Evolutionary conservation across 2,888 invertebrate genomes (phyloP).

Genomic region (Cataglyphis livida): DNA sequence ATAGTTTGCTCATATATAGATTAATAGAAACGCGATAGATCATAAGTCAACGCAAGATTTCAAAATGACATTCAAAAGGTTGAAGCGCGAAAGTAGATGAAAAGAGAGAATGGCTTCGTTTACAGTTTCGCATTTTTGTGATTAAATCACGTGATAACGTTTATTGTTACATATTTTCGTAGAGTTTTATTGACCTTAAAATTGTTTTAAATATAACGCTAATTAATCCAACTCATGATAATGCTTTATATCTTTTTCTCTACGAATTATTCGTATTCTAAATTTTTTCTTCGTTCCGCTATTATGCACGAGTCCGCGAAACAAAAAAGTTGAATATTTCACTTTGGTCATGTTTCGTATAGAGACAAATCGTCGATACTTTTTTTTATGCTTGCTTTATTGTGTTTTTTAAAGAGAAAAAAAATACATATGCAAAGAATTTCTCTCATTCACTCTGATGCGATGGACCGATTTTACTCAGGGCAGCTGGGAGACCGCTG

Average conservation of each 20-base stretch:
- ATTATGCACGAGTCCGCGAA: background rate
- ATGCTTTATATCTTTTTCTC: constrained; percentile 46
- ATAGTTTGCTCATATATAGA: constrained; percentile 79
- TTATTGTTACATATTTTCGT: constrained; percentile 75
- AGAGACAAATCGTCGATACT: background rate
- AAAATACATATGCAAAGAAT: background rate
- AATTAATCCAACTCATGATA: constrained; percentile 64
- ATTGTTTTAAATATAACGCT: constrained; percentile 62
- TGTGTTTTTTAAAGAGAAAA: background rate
- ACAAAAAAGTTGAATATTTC: background rate
- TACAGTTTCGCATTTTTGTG: constrained; percentile 41
- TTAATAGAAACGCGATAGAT: constrained; percentile 69
- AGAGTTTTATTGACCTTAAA: constrained; percentile 75
- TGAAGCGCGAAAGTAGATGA: constrained; percentile 8
- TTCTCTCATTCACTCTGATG: constrained; percentile 37
- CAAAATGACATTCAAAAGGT: constrained; percentile 28
- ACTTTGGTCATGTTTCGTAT: background rate
- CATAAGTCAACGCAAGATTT: constrained; percentile 55
- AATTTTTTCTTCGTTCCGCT: constrained; percentile 15
- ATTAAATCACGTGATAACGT: constrained; percentile 62
- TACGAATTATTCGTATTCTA: constrained; percentile 37
- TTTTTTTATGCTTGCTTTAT: constrained; percentile 19
- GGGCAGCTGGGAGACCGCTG: constrained; percentile 70
- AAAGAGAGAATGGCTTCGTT: constrained; percentile 40
- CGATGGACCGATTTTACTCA: constrained; percentile 74